Conservation (phyloP, 2,888 invertebrate genomes). For the Punctoribates punctum region DNA sequence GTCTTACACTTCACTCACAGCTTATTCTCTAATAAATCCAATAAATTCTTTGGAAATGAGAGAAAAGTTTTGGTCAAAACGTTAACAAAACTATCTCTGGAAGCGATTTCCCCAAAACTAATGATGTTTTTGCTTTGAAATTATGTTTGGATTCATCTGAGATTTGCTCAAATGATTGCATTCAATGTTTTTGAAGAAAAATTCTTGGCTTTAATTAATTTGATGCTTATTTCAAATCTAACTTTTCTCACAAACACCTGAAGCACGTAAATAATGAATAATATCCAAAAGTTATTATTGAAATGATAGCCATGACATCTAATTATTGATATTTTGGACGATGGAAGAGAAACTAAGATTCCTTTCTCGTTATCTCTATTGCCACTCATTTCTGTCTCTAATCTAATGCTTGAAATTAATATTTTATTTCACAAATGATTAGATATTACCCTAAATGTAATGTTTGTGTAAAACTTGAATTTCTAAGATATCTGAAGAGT, state of each 20-base stretch:
- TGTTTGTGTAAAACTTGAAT: constrained; percentile 1
- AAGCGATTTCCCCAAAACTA: background rate
- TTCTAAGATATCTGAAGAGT: background rate
- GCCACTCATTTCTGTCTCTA: background rate
- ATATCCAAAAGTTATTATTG: no score
- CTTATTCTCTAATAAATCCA: background rate
- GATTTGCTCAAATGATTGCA: background rate
- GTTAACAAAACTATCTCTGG: no score
- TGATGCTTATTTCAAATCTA: no score
- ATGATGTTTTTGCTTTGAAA: constrained; percentile 13
- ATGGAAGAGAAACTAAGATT: background rate
- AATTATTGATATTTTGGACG: no score
- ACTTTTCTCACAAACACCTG: no score
- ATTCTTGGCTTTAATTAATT: no score
- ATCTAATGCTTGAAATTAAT: background rate
- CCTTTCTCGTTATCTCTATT: background rate
- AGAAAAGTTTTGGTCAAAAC: no score
- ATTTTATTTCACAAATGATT: background rate
- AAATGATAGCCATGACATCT: no score
- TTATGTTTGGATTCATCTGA: background rate
- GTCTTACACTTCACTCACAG: background rate
- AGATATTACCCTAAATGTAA: background rate
- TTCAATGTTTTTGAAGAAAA: background rate
- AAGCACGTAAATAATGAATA: no score
- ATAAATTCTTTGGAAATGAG: no score